phyloP scores from a whole-genome alignment of 2,888 invertebrate species.

The Torymus texanus region DNA sequence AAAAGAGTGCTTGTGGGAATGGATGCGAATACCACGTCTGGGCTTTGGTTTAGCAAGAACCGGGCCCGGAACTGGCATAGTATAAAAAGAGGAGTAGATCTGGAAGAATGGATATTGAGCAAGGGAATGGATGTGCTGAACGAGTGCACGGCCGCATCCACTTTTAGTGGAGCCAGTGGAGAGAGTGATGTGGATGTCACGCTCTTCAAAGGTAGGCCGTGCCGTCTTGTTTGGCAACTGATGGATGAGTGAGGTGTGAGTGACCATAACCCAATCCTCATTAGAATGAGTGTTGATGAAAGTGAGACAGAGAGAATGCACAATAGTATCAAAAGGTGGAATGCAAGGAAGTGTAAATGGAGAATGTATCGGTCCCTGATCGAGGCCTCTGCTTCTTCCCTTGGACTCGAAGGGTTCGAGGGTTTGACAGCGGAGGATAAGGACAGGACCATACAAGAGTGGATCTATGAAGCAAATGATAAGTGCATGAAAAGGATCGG shows the following conservation, averaged over 20 bases:
- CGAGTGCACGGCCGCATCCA: conserved; percentile 32
- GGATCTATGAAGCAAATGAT: conserved; percentile 14
- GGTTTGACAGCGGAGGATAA: background rate
- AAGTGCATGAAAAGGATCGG: background rate
- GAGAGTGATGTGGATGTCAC: conserved; percentile 20
- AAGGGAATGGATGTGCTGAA: conserved; percentile 47
- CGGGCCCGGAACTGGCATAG: background rate
- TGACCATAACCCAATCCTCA: background rate
- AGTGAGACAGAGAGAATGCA: too few species aligned
- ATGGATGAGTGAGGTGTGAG: too few species aligned
- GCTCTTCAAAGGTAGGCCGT: background rate
- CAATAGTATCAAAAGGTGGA: background rate
- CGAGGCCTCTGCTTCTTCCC: background rate
- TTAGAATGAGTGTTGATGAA: background rate
- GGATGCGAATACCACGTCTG: conserved; percentile 61
- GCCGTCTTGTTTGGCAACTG: background rate
- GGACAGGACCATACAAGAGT: background rate
- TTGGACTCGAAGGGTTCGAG: background rate
- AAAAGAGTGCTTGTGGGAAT: conserved; percentile 54
- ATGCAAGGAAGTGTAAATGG: conserved; percentile 12
- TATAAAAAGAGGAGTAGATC: background rate
- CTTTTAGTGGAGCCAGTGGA: conserved; percentile 43
- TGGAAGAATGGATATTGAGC: background rate
- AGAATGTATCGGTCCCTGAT: background rate
- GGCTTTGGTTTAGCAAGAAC: conserved; percentile 58